Base-by-base conservation (phyloP, 1,140 invertebrate species). In the Pseudomyrmex concolor region DNA sequence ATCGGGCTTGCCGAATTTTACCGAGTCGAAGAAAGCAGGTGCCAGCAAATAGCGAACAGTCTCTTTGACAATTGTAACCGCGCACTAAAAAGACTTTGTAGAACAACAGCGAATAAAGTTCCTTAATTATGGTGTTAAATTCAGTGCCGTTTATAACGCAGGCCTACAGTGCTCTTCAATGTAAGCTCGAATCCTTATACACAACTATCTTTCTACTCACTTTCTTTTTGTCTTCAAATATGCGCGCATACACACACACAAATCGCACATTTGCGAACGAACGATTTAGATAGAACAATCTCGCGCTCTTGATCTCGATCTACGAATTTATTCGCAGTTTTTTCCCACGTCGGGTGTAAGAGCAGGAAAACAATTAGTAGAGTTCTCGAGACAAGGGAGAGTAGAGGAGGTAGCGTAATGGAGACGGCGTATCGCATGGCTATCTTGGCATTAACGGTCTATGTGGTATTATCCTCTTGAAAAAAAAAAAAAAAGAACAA, bases 391-490 rank as follows among this genome's bases (percentile, higher is more conserved):
- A 84, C 60, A 83, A 70, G 83, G 43, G 60, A n/a, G 54, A 43
- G 55, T 85, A 1, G 34, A 76, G 60, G 34, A 76, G 60, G 54
- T 57, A 22, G 34, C 68, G 86, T 85, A 87, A 87, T 87, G 87
- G 87, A 88, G 86, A 68, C 71, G 67, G 82, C 72, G 77, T 89
- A 86, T 89, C 84, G 57, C 68, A 54, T 78, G 17, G 84, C 84
- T 83, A 89, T 89, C 87, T 89, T 89, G 77, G 86, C 74, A 88
- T 77, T 89, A 86, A 85, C 88, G 50, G 82, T 57, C 84, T 74
- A 80, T 74, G 54, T 34, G 59, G 84, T 82, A 88, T 89, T 89
- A 86, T 89, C 85, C 86, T 43, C n/a, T 43, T 77, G 25, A 59
- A 71, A 73, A 25, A 86, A 85, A 86, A 81, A 59, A 71, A 73